phyloP scores from a whole-genome alignment of 2,888 invertebrate species.

The Ditylenchus weischeri region DNA sequence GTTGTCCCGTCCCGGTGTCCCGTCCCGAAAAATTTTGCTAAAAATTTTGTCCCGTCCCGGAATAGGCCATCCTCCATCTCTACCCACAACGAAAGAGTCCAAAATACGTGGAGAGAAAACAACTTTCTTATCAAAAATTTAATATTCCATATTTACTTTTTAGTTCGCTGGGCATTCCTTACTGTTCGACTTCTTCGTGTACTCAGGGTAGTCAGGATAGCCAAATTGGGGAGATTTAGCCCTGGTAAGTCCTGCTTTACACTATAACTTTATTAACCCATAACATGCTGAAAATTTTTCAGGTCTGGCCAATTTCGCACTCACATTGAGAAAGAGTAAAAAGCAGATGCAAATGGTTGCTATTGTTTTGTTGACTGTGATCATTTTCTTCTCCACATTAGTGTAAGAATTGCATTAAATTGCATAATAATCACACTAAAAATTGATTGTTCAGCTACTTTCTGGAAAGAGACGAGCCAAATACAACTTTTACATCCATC shows the following conservation, averaged over 20 bases:
- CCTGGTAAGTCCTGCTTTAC: conserved; percentile 38
- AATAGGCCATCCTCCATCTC: too few species aligned
- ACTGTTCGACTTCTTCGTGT: conserved; percentile 56
- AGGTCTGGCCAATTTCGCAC: conserved; percentile 56
- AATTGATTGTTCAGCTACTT: conserved; percentile 44
- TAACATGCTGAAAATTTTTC: conserved; percentile 10
- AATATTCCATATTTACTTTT: not conserved
- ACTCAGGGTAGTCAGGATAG: conserved; percentile 56
- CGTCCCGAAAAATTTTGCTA: too few species aligned
- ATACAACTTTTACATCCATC: conserved; percentile 56
- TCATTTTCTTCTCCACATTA: conserved; percentile 58
- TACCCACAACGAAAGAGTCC: too few species aligned
- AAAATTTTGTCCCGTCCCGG: too few species aligned
- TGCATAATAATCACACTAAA: not conserved
- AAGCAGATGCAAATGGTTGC: conserved; percentile 56
- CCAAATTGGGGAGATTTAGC: conserved; percentile 55
- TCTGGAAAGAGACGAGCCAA: conserved; percentile 55
- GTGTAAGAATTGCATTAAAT: not conserved
- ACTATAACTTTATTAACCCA: too few species aligned
- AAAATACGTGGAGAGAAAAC: not conserved
- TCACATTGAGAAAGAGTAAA: conserved; percentile 54
- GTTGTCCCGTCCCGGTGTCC: too few species aligned
- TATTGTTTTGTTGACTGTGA: conserved; percentile 43
- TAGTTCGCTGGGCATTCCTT: conserved; percentile 54
- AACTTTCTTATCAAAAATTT: not conserved